Conservation (phyloP, 2,888 invertebrate genomes). For the Nezara viridula region DNA sequence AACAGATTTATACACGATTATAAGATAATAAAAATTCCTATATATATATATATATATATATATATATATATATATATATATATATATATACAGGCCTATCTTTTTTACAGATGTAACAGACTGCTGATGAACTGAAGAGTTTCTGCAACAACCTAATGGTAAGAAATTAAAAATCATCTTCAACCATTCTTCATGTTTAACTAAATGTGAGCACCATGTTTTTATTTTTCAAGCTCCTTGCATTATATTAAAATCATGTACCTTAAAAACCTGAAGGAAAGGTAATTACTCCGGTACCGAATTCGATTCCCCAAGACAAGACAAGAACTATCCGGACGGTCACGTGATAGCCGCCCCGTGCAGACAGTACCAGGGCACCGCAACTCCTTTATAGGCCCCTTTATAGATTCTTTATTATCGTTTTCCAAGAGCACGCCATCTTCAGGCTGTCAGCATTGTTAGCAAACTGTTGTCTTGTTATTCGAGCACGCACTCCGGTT, state of each 20-base stretch:
- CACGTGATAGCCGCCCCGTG: background rate
- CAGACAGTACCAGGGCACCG: slow-evolving; percentile 32
- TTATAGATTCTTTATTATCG: slow-evolving; percentile 39
- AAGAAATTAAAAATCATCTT: too few species aligned
- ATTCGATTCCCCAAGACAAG: background rate
- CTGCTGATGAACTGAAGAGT: too few species aligned
- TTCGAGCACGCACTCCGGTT: background rate
- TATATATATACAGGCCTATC: too few species aligned
- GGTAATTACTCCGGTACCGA: background rate
- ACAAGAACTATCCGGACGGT: background rate
- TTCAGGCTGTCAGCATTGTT: slow-evolving; percentile 18
- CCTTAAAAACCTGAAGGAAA: background rate
- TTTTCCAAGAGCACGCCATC: slow-evolving; percentile 24
- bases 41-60: too few species aligned
- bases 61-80: too few species aligned
- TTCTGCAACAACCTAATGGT: too few species aligned
- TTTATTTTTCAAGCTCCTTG: background rate
- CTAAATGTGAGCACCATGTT: background rate
- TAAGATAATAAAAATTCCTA: too few species aligned
- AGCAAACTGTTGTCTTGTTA: slow-evolving; percentile 17
- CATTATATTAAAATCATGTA: background rate
- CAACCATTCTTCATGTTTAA: too few species aligned
- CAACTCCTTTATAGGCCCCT: background rate
- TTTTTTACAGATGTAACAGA: too few species aligned
- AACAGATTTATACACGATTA: too few species aligned